Percentiles rank a stretch among this genome's conserved stretches.
phyloP scores from a whole-genome alignment of 2,797 vertebrate species.

The Microtus obscurus region DNA sequence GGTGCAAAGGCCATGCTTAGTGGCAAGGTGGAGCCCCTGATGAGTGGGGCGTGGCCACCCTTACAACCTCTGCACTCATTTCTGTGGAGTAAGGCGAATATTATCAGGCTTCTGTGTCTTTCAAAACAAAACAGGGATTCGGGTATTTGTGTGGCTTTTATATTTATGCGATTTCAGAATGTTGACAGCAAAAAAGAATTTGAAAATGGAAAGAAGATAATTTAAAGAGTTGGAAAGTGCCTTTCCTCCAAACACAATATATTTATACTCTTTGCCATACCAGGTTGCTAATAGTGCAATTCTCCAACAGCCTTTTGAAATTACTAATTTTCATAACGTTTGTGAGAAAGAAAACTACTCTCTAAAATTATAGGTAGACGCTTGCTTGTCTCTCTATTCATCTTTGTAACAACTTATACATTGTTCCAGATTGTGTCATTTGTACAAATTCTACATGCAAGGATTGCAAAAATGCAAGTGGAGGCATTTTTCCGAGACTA shows the following conservation, averaged over 20 bases:
- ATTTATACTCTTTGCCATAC: not conserved
- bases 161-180: conserved; percentile 10
- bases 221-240: not conserved
- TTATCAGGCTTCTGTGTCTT: not conserved
- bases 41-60: rapidly evolving
- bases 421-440: not conserved
- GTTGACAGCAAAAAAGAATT: not conserved
- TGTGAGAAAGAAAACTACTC: not conserved
- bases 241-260: not conserved
- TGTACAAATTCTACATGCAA: not conserved
- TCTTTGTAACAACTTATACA: not conserved
- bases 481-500: not conserved
- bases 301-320: conserved; percentile 15
- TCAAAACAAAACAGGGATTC: not conserved
- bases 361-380: not conserved
- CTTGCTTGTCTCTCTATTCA: not conserved
- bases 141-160: not conserved
- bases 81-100: not conserved
- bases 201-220: not conserved
- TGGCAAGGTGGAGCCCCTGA: rapidly evolving
- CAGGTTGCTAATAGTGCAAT: not conserved
- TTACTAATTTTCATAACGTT: conserved; percentile 1
- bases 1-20: not conserved
- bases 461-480: not conserved
- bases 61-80: not conserved